Conservation (phyloP, 2,888 invertebrate species). For the Polydrusus tereticollis region DNA sequence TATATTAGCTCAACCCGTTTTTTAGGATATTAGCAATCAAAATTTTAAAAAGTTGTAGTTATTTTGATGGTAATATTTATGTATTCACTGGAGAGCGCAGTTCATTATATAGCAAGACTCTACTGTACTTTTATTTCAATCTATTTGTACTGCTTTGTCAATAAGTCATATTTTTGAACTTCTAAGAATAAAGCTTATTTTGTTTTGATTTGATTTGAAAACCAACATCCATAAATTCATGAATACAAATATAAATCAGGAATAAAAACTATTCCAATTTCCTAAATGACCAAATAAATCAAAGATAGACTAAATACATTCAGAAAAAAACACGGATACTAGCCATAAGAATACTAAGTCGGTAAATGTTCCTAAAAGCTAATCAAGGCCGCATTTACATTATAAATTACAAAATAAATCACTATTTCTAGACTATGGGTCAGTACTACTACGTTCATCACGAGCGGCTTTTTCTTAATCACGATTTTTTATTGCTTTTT, state of each 20-base stretch:
- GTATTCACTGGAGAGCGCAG: too few species aligned
- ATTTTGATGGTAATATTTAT: too few species aligned
- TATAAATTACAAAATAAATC: conserved; percentile 48
- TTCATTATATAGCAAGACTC: too few species aligned
- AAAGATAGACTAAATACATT: conserved; percentile 21
- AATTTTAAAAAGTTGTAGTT: too few species aligned
- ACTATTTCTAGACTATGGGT: conserved; percentile 46
- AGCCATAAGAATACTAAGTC: conserved; percentile 23
- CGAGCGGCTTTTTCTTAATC: conserved; percentile 33
- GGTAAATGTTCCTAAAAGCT: conserved; percentile 44
- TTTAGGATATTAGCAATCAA: too few species aligned
- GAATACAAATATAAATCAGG: conserved; percentile 12
- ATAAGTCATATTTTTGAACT: too few species aligned
- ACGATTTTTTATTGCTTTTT: conserved; percentile 41
- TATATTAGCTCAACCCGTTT: too few species aligned
- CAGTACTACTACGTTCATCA: conserved; percentile 42
- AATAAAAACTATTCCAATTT: conserved; percentile 30
- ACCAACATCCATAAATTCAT: background rate
- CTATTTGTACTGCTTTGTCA: too few species aligned
- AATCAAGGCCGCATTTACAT: conserved; percentile 48
- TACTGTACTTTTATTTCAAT: too few species aligned
- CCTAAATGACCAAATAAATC: conserved; percentile 39
- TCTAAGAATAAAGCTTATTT: too few species aligned
- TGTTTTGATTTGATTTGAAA: too few species aligned
- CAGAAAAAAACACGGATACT: conserved; percentile 40